Base-by-base conservation (phyloP, 2,113 vertebrate species). In the Syrrhaptes paradoxus region DNA sequence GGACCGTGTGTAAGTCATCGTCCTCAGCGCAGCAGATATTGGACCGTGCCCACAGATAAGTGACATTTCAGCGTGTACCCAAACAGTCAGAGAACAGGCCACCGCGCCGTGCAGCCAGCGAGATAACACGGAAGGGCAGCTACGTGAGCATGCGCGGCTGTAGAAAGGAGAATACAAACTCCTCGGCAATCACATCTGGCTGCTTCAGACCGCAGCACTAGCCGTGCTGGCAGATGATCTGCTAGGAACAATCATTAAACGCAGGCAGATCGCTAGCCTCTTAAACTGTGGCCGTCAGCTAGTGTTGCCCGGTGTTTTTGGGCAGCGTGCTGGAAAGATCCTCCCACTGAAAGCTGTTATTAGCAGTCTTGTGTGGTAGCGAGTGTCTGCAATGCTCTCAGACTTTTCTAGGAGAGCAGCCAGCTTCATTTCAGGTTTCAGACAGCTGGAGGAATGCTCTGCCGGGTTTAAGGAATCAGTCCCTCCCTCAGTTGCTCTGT, bases 1-100 rank as follows among this genome's bases (percentile, higher is more conserved):
- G 71, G 38, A 58, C 6, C 0, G 0, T 1, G 3, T 2, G 1
- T 15, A 34, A 49, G 71, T 21, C 0, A 1, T 81, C 3, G 1
- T 29, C 66, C 25, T 62, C 28, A 61, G 8, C 87, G 72, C 41
- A 6, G 51, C 85, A 95, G 85, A 77, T 48, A 85, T 34, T 41
- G 71, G 66, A 48, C 87, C 8, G 0, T 75, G 66, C 36, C 67
- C 75, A 49, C 46, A 73, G 90, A 65, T 61, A 80, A 80, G 15
- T 70, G 72, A 45, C 12, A 3, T 41, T 63, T 14, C 84, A 82
- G 58, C 65, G 52, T 10, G 49, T 71, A 57, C 4, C 4, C 61
- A 16, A 89, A 20, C 57, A 59, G 83, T 20, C 38, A 10, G 9
- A 84, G 52, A 48, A 74, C n/a, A 55, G 57, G 63, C 78, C 66